Base-by-base conservation (phyloP, 2,113 vertebrate genomes). In the Brachypodius melanocephalos region DNA sequence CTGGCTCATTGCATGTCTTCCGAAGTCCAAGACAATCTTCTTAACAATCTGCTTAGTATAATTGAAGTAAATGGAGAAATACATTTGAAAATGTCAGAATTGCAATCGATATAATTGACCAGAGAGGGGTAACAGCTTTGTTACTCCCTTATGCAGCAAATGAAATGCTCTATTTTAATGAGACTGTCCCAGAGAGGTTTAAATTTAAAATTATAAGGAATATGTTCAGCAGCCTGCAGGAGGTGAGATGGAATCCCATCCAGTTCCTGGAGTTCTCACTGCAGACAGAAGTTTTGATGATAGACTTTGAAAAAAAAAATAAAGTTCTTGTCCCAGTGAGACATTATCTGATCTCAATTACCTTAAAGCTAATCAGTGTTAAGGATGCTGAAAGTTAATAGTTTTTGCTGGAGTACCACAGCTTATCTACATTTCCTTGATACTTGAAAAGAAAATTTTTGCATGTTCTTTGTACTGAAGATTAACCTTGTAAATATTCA, bases 21-120 rank as follows among this genome's bases (percentile, higher is more conserved):
- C 5, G 1, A 96, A 96, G 93, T 94, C 81, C 66, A 45, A 91
- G 85, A 81, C 92, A 95, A 95, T 93, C n/a, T 61, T 74, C 75
- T 79, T 83, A 96, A 95, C 79, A 90, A 85, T 91, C 65, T 84
- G 83, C 81, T 91, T 88, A 92, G 74, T 86, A 73, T 94, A 96
- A 96, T 83, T 88, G 66, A 51, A 91, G 52, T 67, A 94, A 97
- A 97, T 89, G 82, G 62, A 86, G 78, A 96, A 93, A 96, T 88
- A 83, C 25, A 28, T 92, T 88, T 92, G 62, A 85, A 97, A 95
- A 93, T 90, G 75, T 91, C 81, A 94, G 77, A 85, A 89, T 91
- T 66, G 61, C 51, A 94, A 73, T 95, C 51, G 0, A 89, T 94
- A 84, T 85, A 96, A 95, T 88, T 96, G 90, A 97, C 52, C 85